Conservation (phyloP, 2,888 invertebrate species). For the Erebia epiphron region DNA sequence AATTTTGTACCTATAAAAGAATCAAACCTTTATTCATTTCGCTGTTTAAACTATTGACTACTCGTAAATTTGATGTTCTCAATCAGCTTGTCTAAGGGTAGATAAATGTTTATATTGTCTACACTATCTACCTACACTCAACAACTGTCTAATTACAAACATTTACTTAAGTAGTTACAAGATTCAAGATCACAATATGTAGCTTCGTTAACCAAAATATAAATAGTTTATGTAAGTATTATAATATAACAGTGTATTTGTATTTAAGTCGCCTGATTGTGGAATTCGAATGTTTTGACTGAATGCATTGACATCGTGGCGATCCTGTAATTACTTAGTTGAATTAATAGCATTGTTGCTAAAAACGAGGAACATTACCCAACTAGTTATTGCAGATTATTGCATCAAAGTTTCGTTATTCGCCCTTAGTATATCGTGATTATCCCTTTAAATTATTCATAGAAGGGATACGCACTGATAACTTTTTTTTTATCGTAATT, state of each 20-base stretch:
- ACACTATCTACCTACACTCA: neutral
- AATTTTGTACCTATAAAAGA: neutral
- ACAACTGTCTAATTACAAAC: too few relatives aligned
- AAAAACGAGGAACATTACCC: neutral
- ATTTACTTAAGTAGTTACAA: too few relatives aligned
- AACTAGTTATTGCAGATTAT: too few relatives aligned
- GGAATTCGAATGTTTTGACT: neutral
- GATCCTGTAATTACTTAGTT: neutral
- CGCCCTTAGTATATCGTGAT: neutral
- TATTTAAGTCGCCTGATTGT: neutral
- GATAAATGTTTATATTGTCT: neutral
- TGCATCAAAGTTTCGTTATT: neutral
- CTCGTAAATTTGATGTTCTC: neutral
- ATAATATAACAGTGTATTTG: neutral
- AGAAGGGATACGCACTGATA: neutral
- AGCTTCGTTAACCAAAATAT: neutral
- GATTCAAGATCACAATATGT: neutral
- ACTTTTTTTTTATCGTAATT: conserved; percentile 45
- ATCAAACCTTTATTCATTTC: neutral
- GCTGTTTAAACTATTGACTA: neutral
- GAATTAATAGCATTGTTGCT: neutral
- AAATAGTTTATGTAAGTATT: neutral
- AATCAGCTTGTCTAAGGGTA: neutral
- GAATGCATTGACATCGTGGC: neutral
- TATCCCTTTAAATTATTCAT: neutral